phyloP scores from a whole-genome alignment of 2,888 invertebrate genomes.

The Tanypteryx hageni region DNA sequence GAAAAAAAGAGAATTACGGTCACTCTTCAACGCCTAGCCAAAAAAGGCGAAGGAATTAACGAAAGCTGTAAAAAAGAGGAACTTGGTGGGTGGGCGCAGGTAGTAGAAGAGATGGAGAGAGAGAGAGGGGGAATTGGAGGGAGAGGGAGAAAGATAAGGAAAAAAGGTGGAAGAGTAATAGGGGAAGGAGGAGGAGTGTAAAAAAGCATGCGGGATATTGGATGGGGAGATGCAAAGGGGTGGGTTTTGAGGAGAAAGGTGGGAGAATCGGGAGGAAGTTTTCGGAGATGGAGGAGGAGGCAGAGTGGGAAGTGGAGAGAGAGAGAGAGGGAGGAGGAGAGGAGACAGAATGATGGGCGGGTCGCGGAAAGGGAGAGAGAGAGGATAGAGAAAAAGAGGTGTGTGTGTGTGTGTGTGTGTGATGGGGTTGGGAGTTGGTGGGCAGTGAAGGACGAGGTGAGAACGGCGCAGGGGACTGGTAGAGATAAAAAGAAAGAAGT shows the following conservation, averaged over 20 bases:
- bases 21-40: slow-evolving; percentile 62
- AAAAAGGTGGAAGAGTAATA: background rate
- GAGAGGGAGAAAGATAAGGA: background rate
- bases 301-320: background rate
- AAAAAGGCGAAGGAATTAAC: slow-evolving; percentile 63
- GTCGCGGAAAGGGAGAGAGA: background rate
- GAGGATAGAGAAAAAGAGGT: background rate
- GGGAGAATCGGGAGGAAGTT: background rate
- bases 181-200: background rate
- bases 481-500: background rate
- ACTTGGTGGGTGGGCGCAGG: slow-evolving; percentile 53
- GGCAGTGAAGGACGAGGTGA: slow-evolving; percentile 22
- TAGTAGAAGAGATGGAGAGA: background rate
- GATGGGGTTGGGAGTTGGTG: background rate
- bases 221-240: background rate
- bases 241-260: background rate
- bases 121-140: background rate
- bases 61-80: slow-evolving; percentile 61
- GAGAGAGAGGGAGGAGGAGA: background rate
- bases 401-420: background rate
- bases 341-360: slow-evolving; percentile 35
- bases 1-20: slow-evolving; percentile 53
- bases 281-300: background rate
- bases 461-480: background rate
- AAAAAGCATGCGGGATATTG: no score